Evolutionary conservation across 2,113 vertebrate species (phyloP).

Genomic region (Spea bombifrons): DNA sequence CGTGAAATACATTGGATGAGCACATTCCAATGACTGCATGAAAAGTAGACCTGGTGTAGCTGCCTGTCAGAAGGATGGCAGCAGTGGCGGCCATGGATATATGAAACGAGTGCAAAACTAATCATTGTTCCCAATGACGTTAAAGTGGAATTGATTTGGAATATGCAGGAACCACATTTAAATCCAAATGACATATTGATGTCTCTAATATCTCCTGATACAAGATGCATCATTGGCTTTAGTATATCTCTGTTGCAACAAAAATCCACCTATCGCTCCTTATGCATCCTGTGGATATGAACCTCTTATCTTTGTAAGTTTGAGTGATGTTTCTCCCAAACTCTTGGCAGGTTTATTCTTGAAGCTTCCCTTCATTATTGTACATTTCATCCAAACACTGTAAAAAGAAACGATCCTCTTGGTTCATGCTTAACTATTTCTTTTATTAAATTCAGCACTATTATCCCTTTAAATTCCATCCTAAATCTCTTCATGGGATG

Average conservation of each 20-base stretch:
- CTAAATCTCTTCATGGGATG: conserved; percentile 44
- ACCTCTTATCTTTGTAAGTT: conserved; percentile 15
- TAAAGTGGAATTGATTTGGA: too few species aligned
- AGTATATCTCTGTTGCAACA: background rate
- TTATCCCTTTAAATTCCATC: conserved; percentile 34
- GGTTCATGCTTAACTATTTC: conserved; percentile 29
- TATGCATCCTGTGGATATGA: background rate
- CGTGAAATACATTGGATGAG: too few species aligned
- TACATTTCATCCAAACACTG: conserved; percentile 20
- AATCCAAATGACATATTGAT: too few species aligned
- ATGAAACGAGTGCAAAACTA: too few species aligned
- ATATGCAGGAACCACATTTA: too few species aligned
- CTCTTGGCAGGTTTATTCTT: conserved; percentile 35
- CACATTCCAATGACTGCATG: too few species aligned
- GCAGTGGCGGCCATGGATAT: too few species aligned
- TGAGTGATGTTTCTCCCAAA: conserved; percentile 1
- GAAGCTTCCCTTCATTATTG: conserved; percentile 24
- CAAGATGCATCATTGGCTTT: too few species aligned
- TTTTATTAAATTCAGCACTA: conserved; percentile 21
- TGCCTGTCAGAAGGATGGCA: too few species aligned
- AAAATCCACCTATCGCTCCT: background rate
- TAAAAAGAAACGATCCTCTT: conserved; percentile 29
- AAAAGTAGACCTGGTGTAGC: too few species aligned
- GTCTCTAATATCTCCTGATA: too few species aligned
- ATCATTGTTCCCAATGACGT: too few species aligned